phyloP scores from a whole-genome alignment of 2,888 invertebrate genomes.

The Drosophila fungiperda region DNA sequence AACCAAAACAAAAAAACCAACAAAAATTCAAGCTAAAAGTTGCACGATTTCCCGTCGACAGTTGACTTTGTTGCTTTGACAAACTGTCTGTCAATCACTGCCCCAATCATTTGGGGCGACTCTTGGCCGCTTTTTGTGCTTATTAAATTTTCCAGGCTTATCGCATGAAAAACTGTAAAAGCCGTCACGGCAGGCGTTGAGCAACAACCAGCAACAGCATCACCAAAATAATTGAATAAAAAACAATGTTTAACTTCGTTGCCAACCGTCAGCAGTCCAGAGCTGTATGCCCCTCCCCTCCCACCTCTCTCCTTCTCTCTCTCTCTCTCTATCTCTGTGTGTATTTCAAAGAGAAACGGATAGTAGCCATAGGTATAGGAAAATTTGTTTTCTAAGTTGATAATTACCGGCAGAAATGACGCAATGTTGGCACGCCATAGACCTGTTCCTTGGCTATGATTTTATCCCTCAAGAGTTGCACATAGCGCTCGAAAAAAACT shows the following conservation, averaged over 20 bases:
- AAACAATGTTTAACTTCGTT: conserved; percentile 63
- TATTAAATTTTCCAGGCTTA: conserved; percentile 74
- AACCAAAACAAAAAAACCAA: conserved; percentile 27
- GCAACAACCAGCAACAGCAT: conserved; percentile 37
- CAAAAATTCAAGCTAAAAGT: conserved; percentile 25
- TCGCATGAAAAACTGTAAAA: conserved; percentile 47
- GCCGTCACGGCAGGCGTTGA: conserved; percentile 59
- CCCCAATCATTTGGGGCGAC: too few relatives aligned
- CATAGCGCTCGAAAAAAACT: conserved; percentile 83
- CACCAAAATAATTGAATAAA: conserved; percentile 75
- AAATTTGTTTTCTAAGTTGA: conserved; percentile 40
- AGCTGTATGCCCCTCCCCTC: conserved; percentile 26
- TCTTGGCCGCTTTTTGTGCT: conserved; percentile 51
- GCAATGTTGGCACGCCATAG: conserved; percentile 87
- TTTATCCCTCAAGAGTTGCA: conserved; percentile 82
- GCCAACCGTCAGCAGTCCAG: conserved; percentile 57
- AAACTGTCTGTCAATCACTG: conserved; percentile 65
- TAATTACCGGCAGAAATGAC: conserved; percentile 88
- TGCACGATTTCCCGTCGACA: conserved; percentile 2
- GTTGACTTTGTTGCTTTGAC: conserved; percentile 44
- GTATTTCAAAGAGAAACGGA: conserved; percentile 41
- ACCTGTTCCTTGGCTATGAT: conserved; percentile 83
- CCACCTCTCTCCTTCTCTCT: not conserved
- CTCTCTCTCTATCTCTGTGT: not conserved
- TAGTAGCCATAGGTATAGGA: conserved; percentile 13